Evolutionary conservation across 1,140 invertebrate genomes (phyloP).

Genomic region (Listronotus bonariensis): DNA sequence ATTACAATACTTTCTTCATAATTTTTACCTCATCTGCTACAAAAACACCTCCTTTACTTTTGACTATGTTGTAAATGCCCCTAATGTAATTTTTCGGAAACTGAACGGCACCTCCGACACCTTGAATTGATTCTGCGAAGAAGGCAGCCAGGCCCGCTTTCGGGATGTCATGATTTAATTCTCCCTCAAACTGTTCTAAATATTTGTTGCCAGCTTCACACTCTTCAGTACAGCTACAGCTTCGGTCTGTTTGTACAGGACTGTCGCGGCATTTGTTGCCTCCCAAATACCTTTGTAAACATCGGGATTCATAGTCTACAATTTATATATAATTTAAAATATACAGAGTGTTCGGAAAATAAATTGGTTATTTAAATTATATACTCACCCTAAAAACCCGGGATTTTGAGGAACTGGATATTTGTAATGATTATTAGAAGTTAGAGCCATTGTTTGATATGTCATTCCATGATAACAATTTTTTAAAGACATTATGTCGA

Average conservation of each 20-base stretch:
- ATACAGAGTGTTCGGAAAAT: background rate
- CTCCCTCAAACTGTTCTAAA: slow-evolving; percentile 79
- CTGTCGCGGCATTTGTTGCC: slow-evolving; percentile 87
- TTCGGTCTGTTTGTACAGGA: slow-evolving; percentile 71
- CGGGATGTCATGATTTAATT: slow-evolving; percentile 69
- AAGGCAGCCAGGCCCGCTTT: slow-evolving; percentile 79
- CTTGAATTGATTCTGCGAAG: slow-evolving; percentile 94
- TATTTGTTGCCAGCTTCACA: slow-evolving; percentile 82
- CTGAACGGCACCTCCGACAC: slow-evolving; percentile 89
- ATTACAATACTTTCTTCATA: too few species aligned
- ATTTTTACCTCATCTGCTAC: slow-evolving; percentile 84
- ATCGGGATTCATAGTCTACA: slow-evolving; percentile 86
- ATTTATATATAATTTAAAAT: background rate
- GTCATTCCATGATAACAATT: slow-evolving; percentile 92
- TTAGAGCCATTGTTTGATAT: slow-evolving; percentile 80
- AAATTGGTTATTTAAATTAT: background rate
- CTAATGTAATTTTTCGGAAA: slow-evolving; percentile 88
- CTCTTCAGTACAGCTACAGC: slow-evolving; percentile 69
- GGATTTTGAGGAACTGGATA: slow-evolving; percentile 73
- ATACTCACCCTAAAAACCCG: slow-evolving; percentile 82
- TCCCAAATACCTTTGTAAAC: slow-evolving; percentile 87
- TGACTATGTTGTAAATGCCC: slow-evolving; percentile 78
- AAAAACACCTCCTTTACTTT: slow-evolving; percentile 81
- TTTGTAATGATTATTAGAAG: slow-evolving; percentile 79
- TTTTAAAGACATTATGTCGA: slow-evolving; percentile 84